Conservation (phyloP, 2,888 invertebrate genomes). For the Embidobia sp. region DNA sequence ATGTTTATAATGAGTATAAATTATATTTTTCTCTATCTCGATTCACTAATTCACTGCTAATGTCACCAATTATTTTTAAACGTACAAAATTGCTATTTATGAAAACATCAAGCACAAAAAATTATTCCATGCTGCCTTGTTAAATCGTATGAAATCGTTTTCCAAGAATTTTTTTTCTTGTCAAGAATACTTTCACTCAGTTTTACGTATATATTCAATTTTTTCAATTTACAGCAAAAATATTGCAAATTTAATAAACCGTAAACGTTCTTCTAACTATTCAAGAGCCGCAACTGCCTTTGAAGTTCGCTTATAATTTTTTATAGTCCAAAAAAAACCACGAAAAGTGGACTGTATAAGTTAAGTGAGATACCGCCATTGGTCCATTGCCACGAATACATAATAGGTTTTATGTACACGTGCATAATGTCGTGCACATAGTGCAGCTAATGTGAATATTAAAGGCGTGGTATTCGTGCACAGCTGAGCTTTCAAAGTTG, state of each 20-base stretch:
- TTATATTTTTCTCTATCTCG: no score
- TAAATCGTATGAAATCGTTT: no score
- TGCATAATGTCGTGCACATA: constrained; percentile 59
- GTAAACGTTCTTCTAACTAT: constrained; percentile 58
- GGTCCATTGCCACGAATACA: constrained; percentile 63
- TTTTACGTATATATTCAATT: constrained; percentile 23
- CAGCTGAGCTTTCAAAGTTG: constrained; percentile 63
- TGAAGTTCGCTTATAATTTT: constrained; percentile 59
- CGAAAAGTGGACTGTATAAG: constrained; percentile 55
- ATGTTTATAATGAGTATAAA: no score
- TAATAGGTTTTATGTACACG: constrained; percentile 62
- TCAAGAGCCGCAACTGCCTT: constrained; percentile 49
- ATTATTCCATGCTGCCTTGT: no score
- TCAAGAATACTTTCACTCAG: not conserved
- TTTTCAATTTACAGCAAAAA: constrained; percentile 32
- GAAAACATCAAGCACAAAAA: no score
- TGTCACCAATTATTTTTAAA: no score
- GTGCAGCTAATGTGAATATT: constrained; percentile 62
- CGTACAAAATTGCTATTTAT: no score
- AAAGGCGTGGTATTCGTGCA: constrained; percentile 59
- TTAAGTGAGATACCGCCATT: constrained; percentile 60
- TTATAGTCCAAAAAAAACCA: constrained; percentile 48
- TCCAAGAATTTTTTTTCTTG: not conserved
- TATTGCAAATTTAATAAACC: constrained; percentile 57
- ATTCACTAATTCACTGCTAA: no score